Evolutionary conservation across 2,888 invertebrate species (phyloP).

Genomic region (Machimus rusticus): DNA sequence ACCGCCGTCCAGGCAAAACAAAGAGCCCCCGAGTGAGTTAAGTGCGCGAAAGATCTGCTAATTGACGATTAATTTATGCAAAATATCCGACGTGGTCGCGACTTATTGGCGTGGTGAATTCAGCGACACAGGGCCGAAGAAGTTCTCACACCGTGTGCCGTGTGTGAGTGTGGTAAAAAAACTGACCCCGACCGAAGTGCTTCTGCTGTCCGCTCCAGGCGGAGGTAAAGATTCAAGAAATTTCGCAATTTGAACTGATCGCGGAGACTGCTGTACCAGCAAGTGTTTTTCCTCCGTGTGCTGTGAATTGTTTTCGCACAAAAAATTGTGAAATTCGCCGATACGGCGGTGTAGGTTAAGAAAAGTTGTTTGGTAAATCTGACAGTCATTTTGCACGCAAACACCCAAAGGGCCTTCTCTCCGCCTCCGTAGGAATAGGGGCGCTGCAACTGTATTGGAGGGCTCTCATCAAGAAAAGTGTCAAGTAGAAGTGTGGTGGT

Average conservation of each 20-base stretch:
- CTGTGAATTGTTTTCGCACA: background rate
- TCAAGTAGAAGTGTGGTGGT: background rate
- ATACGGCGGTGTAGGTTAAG: background rate
- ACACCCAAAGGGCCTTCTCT: background rate
- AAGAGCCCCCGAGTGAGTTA: background rate
- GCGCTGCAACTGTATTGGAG: background rate
- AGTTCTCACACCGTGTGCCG: background rate
- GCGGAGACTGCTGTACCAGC: background rate
- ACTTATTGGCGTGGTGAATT: background rate
- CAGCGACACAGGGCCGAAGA: background rate
- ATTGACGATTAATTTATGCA: constrained; percentile 4
- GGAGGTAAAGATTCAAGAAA: background rate
- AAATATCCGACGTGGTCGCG: constrained; percentile 30
- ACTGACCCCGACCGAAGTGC: background rate
- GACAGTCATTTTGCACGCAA: constrained; percentile 26
- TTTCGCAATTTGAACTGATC: background rate
- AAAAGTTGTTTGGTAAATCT: constrained; percentile 16
- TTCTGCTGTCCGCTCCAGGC: background rate
- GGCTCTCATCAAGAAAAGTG: background rate
- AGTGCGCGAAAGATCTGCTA: background rate
- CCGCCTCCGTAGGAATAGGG: background rate
- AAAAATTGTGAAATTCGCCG: background rate
- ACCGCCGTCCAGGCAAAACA: background rate
- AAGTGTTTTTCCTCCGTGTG: background rate
- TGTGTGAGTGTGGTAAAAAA: background rate